A percentile compares a stretch with the other conserved stretches of the same genome.
Evolutionary conservation across 2,113 vertebrate genomes (phyloP).

Genomic region (Speoplatyrhinus poulsoni): DNA sequence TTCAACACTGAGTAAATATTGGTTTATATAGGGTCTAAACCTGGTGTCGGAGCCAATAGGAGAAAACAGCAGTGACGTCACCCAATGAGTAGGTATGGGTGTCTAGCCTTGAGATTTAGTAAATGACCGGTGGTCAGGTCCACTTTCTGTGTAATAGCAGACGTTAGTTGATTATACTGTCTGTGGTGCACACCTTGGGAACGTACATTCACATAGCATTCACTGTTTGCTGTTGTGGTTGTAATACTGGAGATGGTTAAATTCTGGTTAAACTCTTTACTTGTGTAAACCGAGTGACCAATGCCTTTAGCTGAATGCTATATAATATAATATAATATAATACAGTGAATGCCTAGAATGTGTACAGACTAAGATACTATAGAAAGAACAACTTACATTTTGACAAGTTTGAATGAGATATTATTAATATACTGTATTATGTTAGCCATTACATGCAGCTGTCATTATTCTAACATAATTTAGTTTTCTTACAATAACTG

Average conservation of each 20-base stretch:
- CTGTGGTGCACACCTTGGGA: slow-evolving; percentile 24
- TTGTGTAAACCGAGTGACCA: no score
- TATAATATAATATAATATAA: no score
- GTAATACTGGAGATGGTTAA: background rate
- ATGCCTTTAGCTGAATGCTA: no score
- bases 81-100: slow-evolving; percentile 46
- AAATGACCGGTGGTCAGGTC: slow-evolving; percentile 77
- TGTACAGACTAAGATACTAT: no score
- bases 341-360: no score
- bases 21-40: slow-evolving; percentile 56
- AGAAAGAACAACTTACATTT: no score
- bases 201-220: background rate
- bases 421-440: no score
- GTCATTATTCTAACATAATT: no score
- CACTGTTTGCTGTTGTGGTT: background rate
- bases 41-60: slow-evolving; percentile 22
- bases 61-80: slow-evolving; percentile 30
- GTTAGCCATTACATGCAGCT: no score
- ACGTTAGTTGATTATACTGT: slow-evolving; percentile 61
- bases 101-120: slow-evolving; percentile 72
- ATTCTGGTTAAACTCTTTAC: no score
- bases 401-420: no score
- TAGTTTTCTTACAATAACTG: no score
- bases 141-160: slow-evolving; percentile 66
- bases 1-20: background rate